Base-by-base conservation (phyloP, 2,797 vertebrate species). In the Anguilla anguilla region DNA sequence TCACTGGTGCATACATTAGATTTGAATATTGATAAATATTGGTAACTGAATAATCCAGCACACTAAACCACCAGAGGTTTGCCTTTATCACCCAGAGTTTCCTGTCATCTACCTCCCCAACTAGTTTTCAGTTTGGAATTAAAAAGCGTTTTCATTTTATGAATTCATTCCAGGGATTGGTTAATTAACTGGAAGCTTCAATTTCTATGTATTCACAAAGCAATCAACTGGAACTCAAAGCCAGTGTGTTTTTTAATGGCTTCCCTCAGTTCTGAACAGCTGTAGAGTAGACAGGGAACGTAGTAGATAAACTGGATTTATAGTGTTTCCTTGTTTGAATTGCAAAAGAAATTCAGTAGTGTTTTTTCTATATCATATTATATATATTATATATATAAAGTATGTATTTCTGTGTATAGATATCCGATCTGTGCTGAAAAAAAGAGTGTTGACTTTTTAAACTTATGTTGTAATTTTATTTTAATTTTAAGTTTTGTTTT, bases 381-480 rank as follows among this genome's bases (percentile, higher is more conserved):
- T 86, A 88, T 89, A 91, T 91, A 87, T 83, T 86, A 89, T 89
- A 89, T 88, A 91, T 85, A 88, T 88, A 85, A 87, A 88, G 87
- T 88, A 88, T 87, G 84, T 79, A 83, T 88, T 83, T 90, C 86
- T 91, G 55, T 93, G 93, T 93, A 94, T 90, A 94, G 92, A 94
- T 90, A 90, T 92, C 84, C 91, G 90, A 89, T 93, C 81, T 91
- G 86, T 92, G 83, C 55, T 86, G 87, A 83, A 84, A 86, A 89
- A 89, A 87, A 53, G 64, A 79, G 72, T 89, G 82, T 85, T 91
- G 88, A 89, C 72, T 90, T 91, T 92, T 91, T 93, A 90, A 87
- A 94, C 90, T 85, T 89, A 89, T 92, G 91, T 89, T 92, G 91
- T 93, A 91, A 92, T 89, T 91, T 92, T 92, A 90, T 92, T 92